Base-by-base conservation (phyloP, 2,888 invertebrate genomes). In the Nectonema munidae region DNA sequence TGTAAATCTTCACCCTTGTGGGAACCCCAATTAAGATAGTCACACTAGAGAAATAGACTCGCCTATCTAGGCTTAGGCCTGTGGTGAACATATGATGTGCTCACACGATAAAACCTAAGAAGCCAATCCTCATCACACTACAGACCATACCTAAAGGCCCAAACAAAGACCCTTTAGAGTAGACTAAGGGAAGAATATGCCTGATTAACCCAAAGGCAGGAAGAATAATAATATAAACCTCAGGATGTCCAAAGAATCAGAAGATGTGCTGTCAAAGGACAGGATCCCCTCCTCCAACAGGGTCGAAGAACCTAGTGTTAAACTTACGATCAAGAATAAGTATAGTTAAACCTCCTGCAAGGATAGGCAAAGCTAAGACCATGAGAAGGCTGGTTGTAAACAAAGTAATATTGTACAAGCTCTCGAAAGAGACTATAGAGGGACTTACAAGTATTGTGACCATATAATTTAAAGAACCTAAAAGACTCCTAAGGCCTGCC, bases 21-120 rank as follows among this genome's bases (percentile, higher is more conserved):
- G 72, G 71, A 1, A 73, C 64, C 1, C 70, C 71, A 69, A 73
- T 73, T 63, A 73, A 68, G 65, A 71, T 71, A 14, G 71, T 73
- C 1, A 70, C 71, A 33, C 71, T 67, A 0, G 71, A 72, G 54
- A 73, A 73, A 53, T 72, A 73, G 16, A 71, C 71, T 54, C 71
- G 69, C 0, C 69, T 70, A 55, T 72, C 71, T 42, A 71, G 66
- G 56, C 72, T 71, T 64, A 73, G 67, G 1, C 72, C 71, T 21
- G 72, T 66, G 2, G 71, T 71, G 55, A 72, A 74, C 63, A 73
- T 73, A 52, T 73, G 71, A 52, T 73, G 72, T 6, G 70, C 69
- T 63, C 71, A 71, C 0, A 73, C 71, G 56, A 73, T 64, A 64
- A 72, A 74, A 46, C 71, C 71, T 61, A 73, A 54, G 49, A 71